Evolutionary conservation across 2,113 vertebrate genomes (phyloP), one percentile per base, ranked within the genome.

Genomic region (Podarcis muralis): DNA sequence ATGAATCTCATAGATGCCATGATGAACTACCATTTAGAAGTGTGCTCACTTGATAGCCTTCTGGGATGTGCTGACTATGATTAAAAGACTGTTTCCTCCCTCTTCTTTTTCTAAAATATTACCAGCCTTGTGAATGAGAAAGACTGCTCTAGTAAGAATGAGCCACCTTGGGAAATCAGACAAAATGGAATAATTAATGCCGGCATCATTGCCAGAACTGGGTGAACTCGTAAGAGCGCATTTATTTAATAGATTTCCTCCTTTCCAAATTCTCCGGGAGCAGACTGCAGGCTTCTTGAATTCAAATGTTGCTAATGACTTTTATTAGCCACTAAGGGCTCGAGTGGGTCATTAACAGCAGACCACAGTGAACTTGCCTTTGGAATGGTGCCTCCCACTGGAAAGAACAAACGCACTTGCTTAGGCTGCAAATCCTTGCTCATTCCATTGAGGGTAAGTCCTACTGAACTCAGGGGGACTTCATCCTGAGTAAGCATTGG

Each of bases 1-100:
- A 93, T 94, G 94, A 91, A 92, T 95, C 90, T 92, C 89, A 87
- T 48, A 82, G 87, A 37, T 92, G 66, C 89, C 66, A 25, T 88
- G 87, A 90, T 84, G 87, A 93, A 37, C 53, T 80, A 93, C 68
- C 79, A 78, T 78, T 90, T 92, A 32, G 88, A 92, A 94, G 83
- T 86, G 85, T 71, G 71, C 69, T 69, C 65, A 86, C 32, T 83
- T 80, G 83, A 94, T 94, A 85, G 83, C 76, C 87, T 88, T 94
- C 83, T 89, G 57, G 35, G 79, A 40, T 77, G 16, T 37, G 23
- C 88, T 90, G 84, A 84, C 87, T 90, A 75, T 86, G 76, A 90
- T 6, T 62, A 62, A 43, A 85, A 57, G 53, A 89, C 65, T 37
- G 81, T 35, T n/a, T 91, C 6, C 13, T 53, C 22, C 8, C 32